A percentile compares a stretch with the other conserved stretches of the same genome.
These are phyloP conservation scores for Chydorus sphaericus DNA, from an alignment of 2,888 invertebrate species.

Conservation along the genomic window DNA sequence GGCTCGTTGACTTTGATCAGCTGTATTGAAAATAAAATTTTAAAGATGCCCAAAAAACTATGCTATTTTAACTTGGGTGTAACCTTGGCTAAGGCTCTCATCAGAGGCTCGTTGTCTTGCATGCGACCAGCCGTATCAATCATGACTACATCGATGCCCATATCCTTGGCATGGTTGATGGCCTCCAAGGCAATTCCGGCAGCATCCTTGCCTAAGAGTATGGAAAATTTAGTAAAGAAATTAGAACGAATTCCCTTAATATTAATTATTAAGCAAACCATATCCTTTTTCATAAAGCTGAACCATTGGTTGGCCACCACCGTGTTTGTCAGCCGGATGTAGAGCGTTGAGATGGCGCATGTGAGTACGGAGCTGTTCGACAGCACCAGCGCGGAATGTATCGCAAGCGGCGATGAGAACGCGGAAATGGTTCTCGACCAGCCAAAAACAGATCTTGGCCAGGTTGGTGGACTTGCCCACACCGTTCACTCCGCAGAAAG, in stretches of 20 bases:
- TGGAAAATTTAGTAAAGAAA: neutral
- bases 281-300: constrained; percentile 96
- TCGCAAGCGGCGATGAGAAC: constrained; percentile 98
- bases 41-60: neutral
- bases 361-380: constrained; percentile 94
- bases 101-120: constrained; percentile 99
- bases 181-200: constrained; percentile 98
- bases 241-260: neutral
- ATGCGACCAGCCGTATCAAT: constrained; percentile 99
- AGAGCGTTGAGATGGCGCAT: constrained; percentile 80
- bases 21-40: constrained; percentile 25
- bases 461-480: constrained; percentile 98
- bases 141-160: constrained; percentile 76
- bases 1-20: constrained; percentile 95
- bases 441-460: constrained; percentile 98
- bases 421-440: constrained; percentile 89
- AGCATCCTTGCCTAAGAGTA: constrained; percentile 70
- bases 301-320: constrained; percentile 59
- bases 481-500: constrained; percentile 98
- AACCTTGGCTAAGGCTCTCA: constrained; percentile 88
- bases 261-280: constrained; percentile 31
- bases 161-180: constrained; percentile 71
- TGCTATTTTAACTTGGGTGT: neutral
- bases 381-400: constrained; percentile 97
- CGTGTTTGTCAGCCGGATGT: constrained; percentile 62